Base-by-base conservation (phyloP, 2,797 vertebrate species). In the Catostomus latipinnis region DNA sequence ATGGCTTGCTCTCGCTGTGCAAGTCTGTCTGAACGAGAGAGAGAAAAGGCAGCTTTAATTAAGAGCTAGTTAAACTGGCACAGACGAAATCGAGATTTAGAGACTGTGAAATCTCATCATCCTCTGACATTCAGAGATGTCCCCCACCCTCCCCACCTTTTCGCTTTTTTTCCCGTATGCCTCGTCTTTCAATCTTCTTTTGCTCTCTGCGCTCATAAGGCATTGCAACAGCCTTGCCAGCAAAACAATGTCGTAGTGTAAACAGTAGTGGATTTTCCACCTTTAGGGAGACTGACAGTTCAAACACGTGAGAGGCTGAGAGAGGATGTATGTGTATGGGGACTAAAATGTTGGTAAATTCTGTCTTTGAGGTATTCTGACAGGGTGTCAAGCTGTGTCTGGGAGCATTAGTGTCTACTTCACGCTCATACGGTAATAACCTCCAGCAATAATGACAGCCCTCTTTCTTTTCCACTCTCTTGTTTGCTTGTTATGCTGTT, bases 41-140 rank as follows among this genome's bases (percentile, higher is more conserved):
- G 50, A 70, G 58, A 90, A 86, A 92, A 92, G 92, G 91, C 89
- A 89, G 84, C 92, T 93, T 92, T 93, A 94, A 94, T 93, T 93
- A 94, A 91, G 89, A 88, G 88, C 89, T 91, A 92, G 91, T 93
- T 93, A 91, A 86, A 91, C 88, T 90, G 80, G 90, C 92, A 88
- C 87, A 82, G 89, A 84, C 88, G 89, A 93, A 92, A 91, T 90
- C 81, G 74, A 86, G 89, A 92, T 91, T 92, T 90, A 88, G 88
- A 89, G 86, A 89, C 83, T 83, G 87, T 90, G 88, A 90, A 92
- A 92, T 93, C 88, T 92, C 90, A 89, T 86, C 83, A 78, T 82
- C 78, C 72, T 81, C 73, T 83, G 75, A 84, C 83, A 84, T 85
- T 86, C 83, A 83, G 79, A 80, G 81, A 68, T 84, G 72, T 66